Evolutionary conservation across 2,113 vertebrate species (phyloP).

Genomic region (Oplegnathus fasciatus): DNA sequence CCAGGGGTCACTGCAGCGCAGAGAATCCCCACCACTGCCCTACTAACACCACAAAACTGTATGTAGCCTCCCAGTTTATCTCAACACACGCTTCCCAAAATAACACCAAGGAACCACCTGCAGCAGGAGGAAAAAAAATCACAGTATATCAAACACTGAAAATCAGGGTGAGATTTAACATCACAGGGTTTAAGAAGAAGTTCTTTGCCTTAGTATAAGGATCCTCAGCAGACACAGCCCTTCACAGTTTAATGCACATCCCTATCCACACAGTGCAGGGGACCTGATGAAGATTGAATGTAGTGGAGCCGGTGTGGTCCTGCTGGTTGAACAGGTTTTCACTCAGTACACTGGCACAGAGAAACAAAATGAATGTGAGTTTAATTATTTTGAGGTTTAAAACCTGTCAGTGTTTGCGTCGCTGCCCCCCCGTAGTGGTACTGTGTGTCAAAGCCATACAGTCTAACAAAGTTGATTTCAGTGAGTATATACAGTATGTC

Average conservation of each 20-base stretch:
- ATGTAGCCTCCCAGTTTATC: constrained; percentile 21
- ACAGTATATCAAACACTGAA: constrained; percentile 16
- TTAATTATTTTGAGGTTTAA: constrained; percentile 22
- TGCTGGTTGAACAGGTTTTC: constrained; percentile 20
- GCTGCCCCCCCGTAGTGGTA: constrained; percentile 4
- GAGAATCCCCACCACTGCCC: constrained; percentile 45
- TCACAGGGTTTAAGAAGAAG: constrained; percentile 22
- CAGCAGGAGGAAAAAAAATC: constrained; percentile 17
- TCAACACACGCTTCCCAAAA: constrained; percentile 11
- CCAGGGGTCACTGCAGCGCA: constrained; percentile 39
- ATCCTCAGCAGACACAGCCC: constrained; percentile 17
- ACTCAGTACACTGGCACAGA: background rate
- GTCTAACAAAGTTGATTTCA: constrained; percentile 2
- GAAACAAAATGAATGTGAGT: constrained; percentile 44
- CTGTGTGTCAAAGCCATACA: constrained; percentile 43
- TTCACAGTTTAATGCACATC: constrained; percentile 18
- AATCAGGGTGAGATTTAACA: constrained; percentile 33
- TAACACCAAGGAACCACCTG: constrained; percentile 1
- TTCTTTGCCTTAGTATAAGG: constrained; percentile 58
- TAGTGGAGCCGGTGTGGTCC: constrained; percentile 17
- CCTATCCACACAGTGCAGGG: constrained; percentile 15
- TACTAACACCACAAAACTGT: constrained; percentile 3
- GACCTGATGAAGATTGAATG: constrained; percentile 46
- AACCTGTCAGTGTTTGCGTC: constrained; percentile 2
- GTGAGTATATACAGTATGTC: background rate